A percentile compares a stretch with the other conserved stretches of the same genome.
These are phyloP conservation scores for Acropora tenuis DNA, from an alignment of 64 coral and sea anemone species.

Conservation along the genomic window DNA sequence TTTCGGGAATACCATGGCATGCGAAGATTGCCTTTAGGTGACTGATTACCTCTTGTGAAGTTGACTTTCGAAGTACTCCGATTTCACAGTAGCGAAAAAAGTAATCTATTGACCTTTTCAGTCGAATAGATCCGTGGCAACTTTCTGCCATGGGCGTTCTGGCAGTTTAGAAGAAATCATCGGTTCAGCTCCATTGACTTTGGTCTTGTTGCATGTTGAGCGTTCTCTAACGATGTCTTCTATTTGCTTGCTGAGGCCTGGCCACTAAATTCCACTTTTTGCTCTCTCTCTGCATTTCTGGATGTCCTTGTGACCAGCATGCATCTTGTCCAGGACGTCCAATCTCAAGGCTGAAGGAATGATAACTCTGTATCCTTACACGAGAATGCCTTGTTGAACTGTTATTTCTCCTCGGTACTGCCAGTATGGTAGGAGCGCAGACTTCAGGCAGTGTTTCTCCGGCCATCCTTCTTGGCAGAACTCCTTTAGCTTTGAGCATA, in stretches of 20 bases:
- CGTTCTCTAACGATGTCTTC: slow-evolving; percentile 55
- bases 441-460: slow-evolving; percentile 21
- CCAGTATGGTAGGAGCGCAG: slow-evolving; percentile 15
- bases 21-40: slow-evolving; percentile 50
- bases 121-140: slow-evolving; percentile 55
- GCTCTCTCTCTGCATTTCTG: slow-evolving; percentile 59
- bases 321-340: slow-evolving; percentile 58
- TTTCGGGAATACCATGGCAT: slow-evolving; percentile 59
- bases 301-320: slow-evolving; percentile 50
- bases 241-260: slow-evolving; percentile 48
- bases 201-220: slow-evolving; percentile 35
- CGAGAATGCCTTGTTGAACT: slow-evolving; percentile 56
- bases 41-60: slow-evolving; percentile 38
- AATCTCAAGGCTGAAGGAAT: slow-evolving; percentile 48
- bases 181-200: slow-evolving; percentile 26
- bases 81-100: slow-evolving; percentile 66
- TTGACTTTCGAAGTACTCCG: slow-evolving; percentile 36
- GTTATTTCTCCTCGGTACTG: slow-evolving; percentile 48
- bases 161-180: slow-evolving; percentile 40
- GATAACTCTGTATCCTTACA: slow-evolving; percentile 53
- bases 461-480: slow-evolving; percentile 41
- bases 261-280: slow-evolving; percentile 54
- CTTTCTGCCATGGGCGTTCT: slow-evolving; percentile 58
- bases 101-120: slow-evolving; percentile 70
- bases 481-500: background rate